Percentiles rank a stretch among this genome's conserved stretches.
These are phyloP conservation scores for Antechinus flavipes DNA, from an alignment of 2,113 vertebrate genomes.

Conservation along the genomic window DNA sequence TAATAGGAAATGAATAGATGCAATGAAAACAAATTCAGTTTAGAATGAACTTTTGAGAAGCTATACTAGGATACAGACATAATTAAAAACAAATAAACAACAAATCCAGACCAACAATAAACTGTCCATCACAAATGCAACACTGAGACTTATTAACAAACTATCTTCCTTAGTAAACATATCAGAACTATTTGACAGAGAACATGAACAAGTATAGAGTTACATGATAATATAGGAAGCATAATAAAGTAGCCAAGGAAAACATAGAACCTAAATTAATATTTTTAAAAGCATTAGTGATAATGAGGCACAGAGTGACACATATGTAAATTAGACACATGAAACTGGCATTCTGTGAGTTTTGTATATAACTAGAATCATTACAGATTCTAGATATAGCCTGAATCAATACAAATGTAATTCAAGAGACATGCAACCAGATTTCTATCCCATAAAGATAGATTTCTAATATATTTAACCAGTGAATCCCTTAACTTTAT, in stretches of 20 bases:
- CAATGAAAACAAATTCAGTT: no score
- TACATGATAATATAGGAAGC: background rate
- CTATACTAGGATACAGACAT: background rate
- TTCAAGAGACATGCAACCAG: background rate
- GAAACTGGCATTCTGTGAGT: background rate
- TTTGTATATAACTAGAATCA: background rate
- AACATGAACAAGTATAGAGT: background rate
- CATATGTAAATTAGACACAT: background rate
- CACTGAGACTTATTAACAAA: background rate
- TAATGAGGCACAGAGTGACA: background rate
- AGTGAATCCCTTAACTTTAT: background rate
- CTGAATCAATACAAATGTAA: background rate
- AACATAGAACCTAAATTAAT: background rate
- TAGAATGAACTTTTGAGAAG: no score
- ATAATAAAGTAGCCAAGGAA: background rate
- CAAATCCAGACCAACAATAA: background rate
- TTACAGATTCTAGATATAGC: background rate
- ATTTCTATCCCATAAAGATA: background rate
- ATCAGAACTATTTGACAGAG: background rate
- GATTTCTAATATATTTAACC: background rate
- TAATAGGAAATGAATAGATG: no score
- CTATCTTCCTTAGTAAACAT: background rate
- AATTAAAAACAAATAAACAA: background rate
- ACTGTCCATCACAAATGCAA: background rate
- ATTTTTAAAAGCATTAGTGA: background rate